Conservation (phyloP, 2,797 vertebrate genomes). For the Phoebastria nigripes region DNA sequence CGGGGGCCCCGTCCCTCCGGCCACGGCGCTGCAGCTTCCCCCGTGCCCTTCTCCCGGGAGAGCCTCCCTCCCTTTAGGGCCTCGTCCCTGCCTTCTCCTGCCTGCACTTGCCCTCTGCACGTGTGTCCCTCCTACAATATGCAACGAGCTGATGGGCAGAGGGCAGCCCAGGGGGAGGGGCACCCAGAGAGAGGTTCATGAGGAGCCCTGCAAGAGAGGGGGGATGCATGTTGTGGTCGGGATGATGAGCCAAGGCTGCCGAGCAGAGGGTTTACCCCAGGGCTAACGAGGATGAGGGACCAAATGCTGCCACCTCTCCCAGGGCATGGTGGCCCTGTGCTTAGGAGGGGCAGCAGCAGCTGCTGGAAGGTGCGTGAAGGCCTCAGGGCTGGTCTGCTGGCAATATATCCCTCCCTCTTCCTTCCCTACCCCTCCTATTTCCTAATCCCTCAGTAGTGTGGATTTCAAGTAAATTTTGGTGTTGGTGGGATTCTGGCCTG, state of each 20-base stretch:
- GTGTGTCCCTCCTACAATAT: rapidly evolving
- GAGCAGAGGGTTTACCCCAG: not conserved
- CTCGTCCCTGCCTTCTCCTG: not conserved
- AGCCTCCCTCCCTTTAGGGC: not conserved
- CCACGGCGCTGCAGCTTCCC: rapidly evolving
- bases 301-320: not conserved
- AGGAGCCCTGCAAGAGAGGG: not conserved
- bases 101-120: rapidly evolving
- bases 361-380: not conserved
- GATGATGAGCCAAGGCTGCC: not conserved
- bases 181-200: rapidly evolving
- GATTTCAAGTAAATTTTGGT: not conserved
- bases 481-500: not conserved
- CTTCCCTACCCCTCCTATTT: not conserved
- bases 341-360: not conserved
- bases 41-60: too few relatives aligned
- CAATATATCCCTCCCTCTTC: not conserved
- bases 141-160: not conserved
- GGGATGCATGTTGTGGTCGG: rapidly evolving
- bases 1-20: not conserved
- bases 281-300: not conserved
- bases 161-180: not conserved
- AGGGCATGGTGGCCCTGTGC: not conserved
- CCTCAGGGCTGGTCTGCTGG: not conserved
- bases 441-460: not conserved